Conservation (phyloP, 2,888 invertebrate species). For the Heterodera filipjevi region DNA sequence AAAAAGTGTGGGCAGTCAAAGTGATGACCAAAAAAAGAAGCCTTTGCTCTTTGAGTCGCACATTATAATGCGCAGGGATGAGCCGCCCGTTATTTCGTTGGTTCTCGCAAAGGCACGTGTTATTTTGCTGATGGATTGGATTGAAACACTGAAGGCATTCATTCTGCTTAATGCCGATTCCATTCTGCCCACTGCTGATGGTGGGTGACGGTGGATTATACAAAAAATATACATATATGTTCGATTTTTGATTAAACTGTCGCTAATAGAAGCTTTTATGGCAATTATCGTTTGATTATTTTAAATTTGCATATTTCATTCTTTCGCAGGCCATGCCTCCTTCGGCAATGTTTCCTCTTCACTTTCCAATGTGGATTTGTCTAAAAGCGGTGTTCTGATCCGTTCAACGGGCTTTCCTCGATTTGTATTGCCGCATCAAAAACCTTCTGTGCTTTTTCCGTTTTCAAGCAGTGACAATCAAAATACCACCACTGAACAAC, state of each 20-base stretch:
- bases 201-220: background rate
- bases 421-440: background rate
- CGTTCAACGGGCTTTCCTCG: background rate
- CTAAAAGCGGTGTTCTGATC: background rate
- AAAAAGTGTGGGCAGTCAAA: constrained; percentile 1
- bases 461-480: background rate
- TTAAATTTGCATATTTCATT: background rate
- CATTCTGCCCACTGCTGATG: constrained; percentile 39
- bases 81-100: constrained; percentile 57
- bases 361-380: background rate
- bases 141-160: constrained; percentile 57
- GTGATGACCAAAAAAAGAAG: background rate
- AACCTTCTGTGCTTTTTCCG: background rate
- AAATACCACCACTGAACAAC: too few species aligned
- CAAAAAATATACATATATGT: too few species aligned
- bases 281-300: too few species aligned
- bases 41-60: constrained; percentile 54
- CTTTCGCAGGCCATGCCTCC: background rate
- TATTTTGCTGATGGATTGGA: constrained; percentile 59
- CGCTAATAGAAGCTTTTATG: too few species aligned
- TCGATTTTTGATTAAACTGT: too few species aligned
- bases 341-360: background rate
- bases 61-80: constrained; percentile 58
- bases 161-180: constrained; percentile 53
- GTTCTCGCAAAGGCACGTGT: constrained; percentile 58